Conservation (phyloP, 2,888 invertebrate species). For the Hoplodrina blanda region DNA sequence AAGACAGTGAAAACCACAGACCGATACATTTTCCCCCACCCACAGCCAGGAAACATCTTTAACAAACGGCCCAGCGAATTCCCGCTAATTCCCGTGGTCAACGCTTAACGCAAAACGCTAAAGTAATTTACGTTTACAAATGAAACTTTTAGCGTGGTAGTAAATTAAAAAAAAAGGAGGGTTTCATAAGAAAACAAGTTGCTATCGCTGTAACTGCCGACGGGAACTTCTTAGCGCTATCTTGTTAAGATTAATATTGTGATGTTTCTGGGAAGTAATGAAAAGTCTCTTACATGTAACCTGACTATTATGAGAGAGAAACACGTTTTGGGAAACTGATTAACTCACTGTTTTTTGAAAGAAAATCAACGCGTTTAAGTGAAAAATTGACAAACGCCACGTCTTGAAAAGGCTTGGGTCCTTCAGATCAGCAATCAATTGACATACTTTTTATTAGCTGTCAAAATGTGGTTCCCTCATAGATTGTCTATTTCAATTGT, state of each 20-base stretch:
- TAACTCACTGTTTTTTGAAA: no score
- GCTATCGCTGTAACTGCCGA: conserved; percentile 64
- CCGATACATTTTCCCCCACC: conserved; percentile 53
- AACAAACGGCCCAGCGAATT: conserved; percentile 69
- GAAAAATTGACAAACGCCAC: no score
- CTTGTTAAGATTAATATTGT: conserved; percentile 41
- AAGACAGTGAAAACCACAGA: conserved; percentile 49
- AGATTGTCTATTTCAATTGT: no score
- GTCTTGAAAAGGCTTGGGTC: no score
- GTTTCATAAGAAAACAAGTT: conserved; percentile 68
- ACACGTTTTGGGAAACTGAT: no score
- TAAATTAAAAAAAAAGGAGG: conserved; percentile 71
- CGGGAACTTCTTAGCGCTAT: conserved; percentile 67
- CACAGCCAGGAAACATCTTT: conserved; percentile 57
- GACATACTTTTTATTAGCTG: no score
- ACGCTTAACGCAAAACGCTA: conserved; percentile 71
- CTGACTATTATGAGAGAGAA: background rate
- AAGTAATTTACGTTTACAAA: conserved; percentile 78
- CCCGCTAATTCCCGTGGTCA: conserved; percentile 70
- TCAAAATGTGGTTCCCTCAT: no score
- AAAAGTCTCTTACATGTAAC: conserved; percentile 5
- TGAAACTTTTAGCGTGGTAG: conserved; percentile 74
- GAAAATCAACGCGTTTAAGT: no score
- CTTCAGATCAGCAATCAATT: no score
- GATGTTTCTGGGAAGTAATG: conserved; percentile 27